Conservation (phyloP, 2,113 vertebrate genomes). For the Bubo bubo region DNA sequence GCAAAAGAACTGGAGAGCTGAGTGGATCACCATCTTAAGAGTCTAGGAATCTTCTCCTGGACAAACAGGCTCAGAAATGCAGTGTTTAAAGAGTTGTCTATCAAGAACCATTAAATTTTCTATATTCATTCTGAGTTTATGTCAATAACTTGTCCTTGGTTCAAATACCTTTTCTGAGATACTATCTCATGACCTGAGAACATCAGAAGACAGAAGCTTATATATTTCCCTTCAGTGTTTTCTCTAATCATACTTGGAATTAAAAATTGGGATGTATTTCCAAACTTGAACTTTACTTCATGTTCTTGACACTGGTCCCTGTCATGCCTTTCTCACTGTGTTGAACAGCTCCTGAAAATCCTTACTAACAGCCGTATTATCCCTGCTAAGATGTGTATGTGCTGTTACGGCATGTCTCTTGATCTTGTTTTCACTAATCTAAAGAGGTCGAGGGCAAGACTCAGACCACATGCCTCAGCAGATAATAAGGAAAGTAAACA, state of each 20-base stretch:
- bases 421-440: not conserved
- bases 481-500: not conserved
- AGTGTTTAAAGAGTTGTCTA: not conserved
- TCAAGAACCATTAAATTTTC: not conserved
- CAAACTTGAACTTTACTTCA: not conserved
- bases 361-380: not conserved
- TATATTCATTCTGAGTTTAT: not conserved
- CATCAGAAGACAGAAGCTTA: not conserved
- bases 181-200: not conserved
- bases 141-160: not conserved
- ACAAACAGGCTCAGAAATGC: not conserved
- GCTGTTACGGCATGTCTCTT: not conserved
- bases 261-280: not conserved
- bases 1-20: not conserved
- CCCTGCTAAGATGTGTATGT: not conserved
- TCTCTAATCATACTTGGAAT: not conserved
- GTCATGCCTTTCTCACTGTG: not conserved
- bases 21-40: not conserved
- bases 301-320: not conserved
- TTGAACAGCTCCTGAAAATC: not conserved
- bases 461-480: not conserved
- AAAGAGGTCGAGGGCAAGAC: not conserved
- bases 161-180: not conserved
- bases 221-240: rapidly evolving
- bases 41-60: not conserved